Base-by-base conservation (phyloP, 1,140 invertebrate species). In the Drosophila tropicalis region DNA sequence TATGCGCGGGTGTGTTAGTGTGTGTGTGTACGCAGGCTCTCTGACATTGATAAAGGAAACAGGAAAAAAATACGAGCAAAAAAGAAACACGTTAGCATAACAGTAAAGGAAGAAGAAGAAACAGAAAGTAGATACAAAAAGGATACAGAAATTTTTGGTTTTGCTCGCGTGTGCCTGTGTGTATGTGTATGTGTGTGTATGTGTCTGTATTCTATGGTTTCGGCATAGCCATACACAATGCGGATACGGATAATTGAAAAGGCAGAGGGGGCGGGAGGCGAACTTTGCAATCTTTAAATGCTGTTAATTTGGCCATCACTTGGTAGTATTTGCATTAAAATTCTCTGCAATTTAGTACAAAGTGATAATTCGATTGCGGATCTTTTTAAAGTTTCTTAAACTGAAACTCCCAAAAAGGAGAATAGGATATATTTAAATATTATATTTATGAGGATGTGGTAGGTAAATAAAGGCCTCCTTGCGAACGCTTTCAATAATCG, bases 1-100 rank as follows among this genome's bases (percentile, higher is more conserved):
- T 12, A 29, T 54, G 55, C 70, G 29, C 29, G 29, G 29, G 63
- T 71, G 60, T 72, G 55, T 71, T 25, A 4, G 66, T 76, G 56
- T 63, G 72, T 56, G 56, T 67, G 69, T 68, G 65, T 55, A 79
- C 78, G 69, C 81, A 87, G 67, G 72, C 68, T 75, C 72, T 67
- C 78, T 90, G 84, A 81, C 84, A 89, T 89, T 89, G 84, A 89
- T 90, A 89, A 89, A 87, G 81, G 63, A 71, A 80, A 69, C 67
- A 61, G 69, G 58, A 67, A 40, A 69, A 61, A 47, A 55, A 29
- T 17, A 67, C 1, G 39, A 22, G 63, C 22, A 40, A 19, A 44
- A 56, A 19, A 61, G 47, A 41, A 64, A 67, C 63, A 61, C 36
- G 22, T 34, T 51, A 72, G 41, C 70, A 73, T 63, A 67, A 60